phyloP scores from a whole-genome alignment of 2,113 vertebrate genomes.

The Rhinogobius similis region DNA sequence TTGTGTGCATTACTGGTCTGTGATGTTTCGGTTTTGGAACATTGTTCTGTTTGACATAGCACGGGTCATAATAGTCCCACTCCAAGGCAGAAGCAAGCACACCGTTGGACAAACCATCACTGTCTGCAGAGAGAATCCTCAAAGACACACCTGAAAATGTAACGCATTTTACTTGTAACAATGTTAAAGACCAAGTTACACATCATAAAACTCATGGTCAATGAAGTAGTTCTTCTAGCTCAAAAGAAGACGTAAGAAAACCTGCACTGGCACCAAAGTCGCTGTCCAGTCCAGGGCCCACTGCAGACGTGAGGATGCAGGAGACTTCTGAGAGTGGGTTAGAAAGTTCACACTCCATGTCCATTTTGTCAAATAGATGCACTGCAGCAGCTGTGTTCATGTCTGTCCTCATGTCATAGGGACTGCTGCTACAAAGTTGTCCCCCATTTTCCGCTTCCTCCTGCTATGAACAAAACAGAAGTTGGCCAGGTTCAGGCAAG shows the following conservation, averaged over 20 bases:
- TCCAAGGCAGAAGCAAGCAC: conserved; percentile 71
- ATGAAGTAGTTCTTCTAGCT: no score
- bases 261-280: conserved; percentile 86
- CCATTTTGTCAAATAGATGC: conserved; percentile 48
- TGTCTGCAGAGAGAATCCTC: conserved; percentile 81
- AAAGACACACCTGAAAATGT: conserved; percentile 78
- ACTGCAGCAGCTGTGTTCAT: conserved; percentile 24
- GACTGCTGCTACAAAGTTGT: conserved; percentile 58
- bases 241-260: conserved; percentile 28
- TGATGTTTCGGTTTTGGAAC: conserved; percentile 70
- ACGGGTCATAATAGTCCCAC: conserved; percentile 85
- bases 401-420: conserved; percentile 49
- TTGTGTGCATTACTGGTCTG: conserved; percentile 65
- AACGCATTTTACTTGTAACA: neutral
- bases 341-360: conserved; percentile 64
- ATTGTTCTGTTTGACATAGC: conserved; percentile 77
- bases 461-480: conserved; percentile 22
- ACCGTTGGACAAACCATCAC: conserved; percentile 71
- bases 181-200: neutral
- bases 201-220: neutral
- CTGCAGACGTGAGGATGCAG: conserved; percentile 53
- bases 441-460: conserved; percentile 16
- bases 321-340: conserved; percentile 49
- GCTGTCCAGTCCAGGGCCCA: conserved; percentile 81
- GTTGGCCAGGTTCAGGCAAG: neutral